These are phyloP conservation scores for Schizothorax lantsangensis DNA, from an alignment of 2,797 vertebrate genomes.

Conservation along the genomic window DNA sequence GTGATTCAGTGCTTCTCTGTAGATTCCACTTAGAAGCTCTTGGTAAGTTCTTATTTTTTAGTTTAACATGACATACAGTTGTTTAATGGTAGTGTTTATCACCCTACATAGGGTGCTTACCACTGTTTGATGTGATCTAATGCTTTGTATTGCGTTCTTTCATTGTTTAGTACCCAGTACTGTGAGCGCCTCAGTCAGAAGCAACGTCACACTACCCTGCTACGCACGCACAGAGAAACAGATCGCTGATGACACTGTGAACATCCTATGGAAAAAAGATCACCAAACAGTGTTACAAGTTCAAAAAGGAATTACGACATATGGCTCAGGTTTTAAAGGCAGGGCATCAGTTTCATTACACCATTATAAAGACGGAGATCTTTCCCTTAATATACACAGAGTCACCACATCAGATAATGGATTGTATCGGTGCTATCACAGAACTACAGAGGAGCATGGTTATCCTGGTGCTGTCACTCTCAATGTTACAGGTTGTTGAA, in stretches of 20 bases:
- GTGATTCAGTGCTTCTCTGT: background rate
- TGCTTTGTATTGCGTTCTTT: background rate
- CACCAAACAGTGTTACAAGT: background rate
- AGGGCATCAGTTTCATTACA: background rate
- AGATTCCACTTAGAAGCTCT: background rate
- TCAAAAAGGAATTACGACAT: background rate
- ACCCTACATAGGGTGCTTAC: background rate
- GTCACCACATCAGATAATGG: conserved; percentile 35
- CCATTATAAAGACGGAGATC: conserved; percentile 10
- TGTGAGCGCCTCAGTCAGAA: background rate
- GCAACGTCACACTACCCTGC: conserved; percentile 21
- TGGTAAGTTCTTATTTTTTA: background rate
- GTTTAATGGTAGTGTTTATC: background rate
- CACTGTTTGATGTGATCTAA: background rate
- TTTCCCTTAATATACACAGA: conserved; percentile 1
- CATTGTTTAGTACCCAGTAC: conserved; percentile 3
- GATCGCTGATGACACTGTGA: background rate
- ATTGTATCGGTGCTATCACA: conserved; percentile 32
- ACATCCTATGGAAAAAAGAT: conserved; percentile 37
- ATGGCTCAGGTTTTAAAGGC: conserved; percentile 1
- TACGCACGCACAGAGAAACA: conserved; percentile 17
- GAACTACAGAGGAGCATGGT: background rate
- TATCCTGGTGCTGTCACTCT: background rate
- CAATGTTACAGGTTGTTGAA: conserved; percentile 11
- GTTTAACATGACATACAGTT: background rate